These are phyloP conservation scores for Spodoptera littoralis DNA, from an alignment of 2,888 invertebrate species.

Conservation along the genomic window DNA sequence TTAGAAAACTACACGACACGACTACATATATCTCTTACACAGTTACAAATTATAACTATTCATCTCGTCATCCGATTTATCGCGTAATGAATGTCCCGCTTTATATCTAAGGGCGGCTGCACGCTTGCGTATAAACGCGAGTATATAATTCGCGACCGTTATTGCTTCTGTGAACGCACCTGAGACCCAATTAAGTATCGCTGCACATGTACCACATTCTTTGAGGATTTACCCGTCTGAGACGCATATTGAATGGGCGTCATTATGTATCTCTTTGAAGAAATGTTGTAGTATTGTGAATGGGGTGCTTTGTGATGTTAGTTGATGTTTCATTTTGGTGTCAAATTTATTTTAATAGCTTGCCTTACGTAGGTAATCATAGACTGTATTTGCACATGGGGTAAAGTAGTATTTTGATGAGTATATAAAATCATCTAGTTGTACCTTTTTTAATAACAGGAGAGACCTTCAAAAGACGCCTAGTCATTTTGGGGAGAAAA, in stretches of 20 bases:
- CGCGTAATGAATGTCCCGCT: conserved; percentile 34
- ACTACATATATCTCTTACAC: background rate
- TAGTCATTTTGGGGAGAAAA: no score
- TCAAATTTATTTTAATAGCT: no score
- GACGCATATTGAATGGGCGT: conserved; percentile 43
- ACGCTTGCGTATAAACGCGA: conserved; percentile 45
- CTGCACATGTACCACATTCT: conserved; percentile 56
- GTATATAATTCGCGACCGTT: conserved; percentile 65
- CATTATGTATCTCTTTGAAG: conserved; percentile 27
- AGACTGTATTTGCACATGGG: no score
- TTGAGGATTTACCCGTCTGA: conserved; percentile 50
- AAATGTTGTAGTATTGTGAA: background rate
- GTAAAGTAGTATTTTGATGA: background rate
- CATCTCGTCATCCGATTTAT: conserved; percentile 14
- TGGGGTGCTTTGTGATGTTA: background rate
- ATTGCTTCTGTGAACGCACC: conserved; percentile 72
- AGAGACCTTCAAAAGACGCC: no score
- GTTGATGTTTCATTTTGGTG: no score
- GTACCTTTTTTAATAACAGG: no score
- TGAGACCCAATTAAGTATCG: conserved; percentile 77
- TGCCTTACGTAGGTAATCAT: no score
- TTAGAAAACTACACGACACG: no score
- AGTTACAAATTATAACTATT: background rate
- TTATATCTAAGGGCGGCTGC: conserved; percentile 38
- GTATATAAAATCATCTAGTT: no score